These are phyloP conservation scores for Protodeltote pygarga DNA, from an alignment of 2,888 invertebrate species.

Conservation along the genomic window DNA sequence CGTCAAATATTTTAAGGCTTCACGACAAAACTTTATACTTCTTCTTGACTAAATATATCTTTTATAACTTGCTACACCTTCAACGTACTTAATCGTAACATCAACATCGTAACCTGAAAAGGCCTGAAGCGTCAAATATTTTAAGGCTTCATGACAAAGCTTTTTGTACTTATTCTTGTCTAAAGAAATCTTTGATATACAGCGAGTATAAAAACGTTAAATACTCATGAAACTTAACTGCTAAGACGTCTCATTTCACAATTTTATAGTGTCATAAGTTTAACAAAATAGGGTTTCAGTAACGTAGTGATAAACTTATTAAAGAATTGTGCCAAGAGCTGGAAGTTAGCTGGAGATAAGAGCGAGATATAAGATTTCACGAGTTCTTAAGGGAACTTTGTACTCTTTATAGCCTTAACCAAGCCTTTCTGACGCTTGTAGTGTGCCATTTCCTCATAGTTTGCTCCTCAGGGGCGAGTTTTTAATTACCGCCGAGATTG, in stretches of 20 bases:
- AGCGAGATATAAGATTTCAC: constrained; percentile 26
- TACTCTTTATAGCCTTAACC: constrained; percentile 23
- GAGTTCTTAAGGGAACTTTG: constrained; percentile 19
- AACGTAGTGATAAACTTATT: constrained; percentile 3
- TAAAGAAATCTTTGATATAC: not conserved
- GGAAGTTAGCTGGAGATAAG: constrained; percentile 13
- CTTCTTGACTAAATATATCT: too few relatives aligned
- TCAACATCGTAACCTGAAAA: too few relatives aligned
- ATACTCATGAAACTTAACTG: not conserved
- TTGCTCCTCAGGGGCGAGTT: constrained; percentile 56
- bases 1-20: too few relatives aligned
- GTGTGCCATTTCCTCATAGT: constrained; percentile 37
- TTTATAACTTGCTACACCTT: too few relatives aligned
- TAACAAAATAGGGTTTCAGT: not conserved
- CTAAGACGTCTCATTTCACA: not conserved
- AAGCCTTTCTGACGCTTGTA: constrained; percentile 25
- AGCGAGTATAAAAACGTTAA: not conserved
- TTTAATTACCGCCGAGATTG: constrained; percentile 73
- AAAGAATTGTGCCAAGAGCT: constrained; percentile 9
- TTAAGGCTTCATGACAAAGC: too few relatives aligned
- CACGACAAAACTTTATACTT: too few relatives aligned
- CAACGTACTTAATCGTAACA: too few relatives aligned
- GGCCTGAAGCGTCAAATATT: too few relatives aligned
- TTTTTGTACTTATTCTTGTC: too few relatives aligned
- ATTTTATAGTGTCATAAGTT: not conserved